Percentiles rank a stretch among this genome's conserved stretches.
Conservation (phyloP, 2,797 vertebrate genomes). For the Cynopterus sphinx region DNA sequence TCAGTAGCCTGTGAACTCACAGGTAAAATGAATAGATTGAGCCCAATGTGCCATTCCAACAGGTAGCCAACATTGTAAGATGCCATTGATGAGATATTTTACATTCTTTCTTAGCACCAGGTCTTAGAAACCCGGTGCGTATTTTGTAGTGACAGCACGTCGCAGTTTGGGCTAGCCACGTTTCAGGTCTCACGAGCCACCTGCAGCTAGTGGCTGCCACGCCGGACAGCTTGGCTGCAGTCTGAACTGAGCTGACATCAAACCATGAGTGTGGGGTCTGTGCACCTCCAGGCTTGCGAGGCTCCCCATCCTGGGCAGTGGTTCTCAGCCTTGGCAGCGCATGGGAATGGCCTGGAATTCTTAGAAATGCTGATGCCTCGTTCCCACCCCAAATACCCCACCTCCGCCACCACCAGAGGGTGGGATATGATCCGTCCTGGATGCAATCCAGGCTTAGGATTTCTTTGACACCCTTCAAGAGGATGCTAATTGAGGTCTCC, state of each 20-base stretch:
- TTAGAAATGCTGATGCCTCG: not conserved
- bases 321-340: not conserved
- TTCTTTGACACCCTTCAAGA: not conserved
- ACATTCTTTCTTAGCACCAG: not conserved
- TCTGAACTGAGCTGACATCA: not conserved
- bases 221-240: not conserved
- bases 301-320: not conserved
- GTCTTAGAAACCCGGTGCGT: not conserved
- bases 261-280: not conserved
- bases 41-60: not conserved
- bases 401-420: not conserved
- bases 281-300: not conserved
- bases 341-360: not conserved
- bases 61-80: not conserved
- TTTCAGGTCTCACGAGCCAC: not conserved
- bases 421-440: not conserved
- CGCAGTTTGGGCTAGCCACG: rapidly evolving
- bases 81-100: not conserved
- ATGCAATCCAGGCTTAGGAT: not conserved
- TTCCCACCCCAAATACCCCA: no score
- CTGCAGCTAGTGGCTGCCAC: not conserved
- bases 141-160: rapidly evolving
- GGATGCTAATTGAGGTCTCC: rapidly evolving
- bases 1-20: not conserved
- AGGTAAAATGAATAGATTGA: not conserved